Base-by-base conservation (phyloP, 2,888 invertebrate species). In the Netelia inedita region DNA sequence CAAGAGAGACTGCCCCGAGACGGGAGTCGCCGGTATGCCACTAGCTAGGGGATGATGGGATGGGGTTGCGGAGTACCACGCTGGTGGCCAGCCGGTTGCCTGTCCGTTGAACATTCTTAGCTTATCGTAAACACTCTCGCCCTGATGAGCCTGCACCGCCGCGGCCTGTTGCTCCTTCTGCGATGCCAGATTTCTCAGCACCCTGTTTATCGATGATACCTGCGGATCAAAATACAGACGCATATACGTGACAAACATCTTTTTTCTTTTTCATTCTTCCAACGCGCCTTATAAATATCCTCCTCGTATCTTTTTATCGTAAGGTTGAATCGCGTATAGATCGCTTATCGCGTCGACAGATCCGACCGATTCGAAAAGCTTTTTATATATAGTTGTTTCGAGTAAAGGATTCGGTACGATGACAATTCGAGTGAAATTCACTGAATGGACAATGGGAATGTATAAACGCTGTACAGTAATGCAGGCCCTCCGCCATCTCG, bases 151-250 rank as follows among this genome's bases (percentile, higher is more conserved):
- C 87, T 94, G 93, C 91, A 97, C 96, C 88, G 96, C 96, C 63
- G 96, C 96, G 63, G 96, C 96, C 90, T 98, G 98, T 94, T 98
- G 98, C 94, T 98, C 99, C 94, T 99, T 99, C 94, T 98, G 98
- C 72, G 98, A 98, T 35, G 99, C 98, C 91, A 99, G 95, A 95
- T 99, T 99, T 87, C 99, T 95, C 82, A 99, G 95, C 85, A 99
- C 99, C 90, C 99, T 97, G 95, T 99, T 99, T 94, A 99, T 99
- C 92, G 98, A 99, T 86, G 99, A 99, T 88, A 99, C 98, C 98
- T 99, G 95, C 50, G 95, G 94, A 85, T 66, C 66, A 79, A 68
- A 79, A 73, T 72, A 74, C 71, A 65, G 46, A 55, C 1, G 53
- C 41, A 19, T 41, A 16, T 41, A 28, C 3, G 3, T 3, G 41